Base-by-base conservation (phyloP, 2,888 invertebrate genomes). In the Melinopterus prodromus region DNA sequence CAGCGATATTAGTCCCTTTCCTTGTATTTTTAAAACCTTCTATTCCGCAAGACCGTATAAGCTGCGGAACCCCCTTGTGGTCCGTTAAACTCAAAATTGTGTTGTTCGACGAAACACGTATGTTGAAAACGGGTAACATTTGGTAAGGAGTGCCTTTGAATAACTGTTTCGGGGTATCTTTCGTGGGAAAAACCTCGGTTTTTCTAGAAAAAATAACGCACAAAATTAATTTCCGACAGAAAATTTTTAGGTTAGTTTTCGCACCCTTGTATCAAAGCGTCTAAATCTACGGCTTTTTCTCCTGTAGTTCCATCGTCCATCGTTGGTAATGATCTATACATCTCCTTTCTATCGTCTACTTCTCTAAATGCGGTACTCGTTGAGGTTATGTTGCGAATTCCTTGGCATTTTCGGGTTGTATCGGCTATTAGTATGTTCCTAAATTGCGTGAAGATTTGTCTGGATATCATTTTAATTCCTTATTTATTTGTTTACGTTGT, bases 1-100 rank as follows among this genome's bases (percentile, higher is more conserved):
- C 99, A 70, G 99, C 99, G 86, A 99, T 95, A 87, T 98, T 98
- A 5, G 99, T 99, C 82, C 98, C 98, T 89, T 99, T 99, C 84
- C 95, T 94, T 0, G 98, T 94, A 88, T 98, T 97, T 90, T 97
- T 98, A 87, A 98, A 99, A 6, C 99, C 99, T 88, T 98, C 98
- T 84, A 94, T 91, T 0, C 98, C 98, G 90, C 97, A 95, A 0
- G 96, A 95, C 70, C 94, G 90, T 16, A 93, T 91, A 9, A 95
- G 84, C 85, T 94, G 92, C 0, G 91, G 88, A 5, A 87, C 85
- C 80, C 93, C 97, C 87, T 92, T 92, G 80, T 90, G 86, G 88
- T 97, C 94, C 0, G 95, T 93, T 70, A 97, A 87, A 9, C 92
- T 91, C 80, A 98, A 91, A 79, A 98, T 94, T 9, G 98, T 98